These are phyloP conservation scores for Creontiades dilutus DNA, from an alignment of 2,888 invertebrate species.

Conservation along the genomic window DNA sequence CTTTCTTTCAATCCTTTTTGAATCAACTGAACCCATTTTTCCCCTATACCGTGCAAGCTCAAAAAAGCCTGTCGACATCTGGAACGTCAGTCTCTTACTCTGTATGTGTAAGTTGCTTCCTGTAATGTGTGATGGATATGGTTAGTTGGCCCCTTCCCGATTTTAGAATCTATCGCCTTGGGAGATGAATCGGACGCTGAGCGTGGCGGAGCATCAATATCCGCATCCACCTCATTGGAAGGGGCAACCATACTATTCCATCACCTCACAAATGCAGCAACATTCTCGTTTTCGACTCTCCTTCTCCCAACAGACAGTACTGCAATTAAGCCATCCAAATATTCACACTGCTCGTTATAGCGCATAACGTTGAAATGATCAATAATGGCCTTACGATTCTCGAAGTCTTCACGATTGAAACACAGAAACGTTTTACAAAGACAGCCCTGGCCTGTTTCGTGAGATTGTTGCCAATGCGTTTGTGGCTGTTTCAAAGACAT, in stretches of 20 bases:
- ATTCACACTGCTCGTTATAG: too few relatives aligned
- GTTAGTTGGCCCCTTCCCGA: too few relatives aligned
- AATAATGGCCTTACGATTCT: too few relatives aligned
- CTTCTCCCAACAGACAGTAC: background rate
- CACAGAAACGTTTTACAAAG: background rate
- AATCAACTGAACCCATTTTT: background rate
- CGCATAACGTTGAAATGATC: background rate
- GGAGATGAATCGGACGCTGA: too few relatives aligned
- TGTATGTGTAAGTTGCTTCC: background rate
- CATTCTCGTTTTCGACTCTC: background rate
- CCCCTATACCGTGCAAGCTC: background rate
- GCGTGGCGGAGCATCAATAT: too few relatives aligned
- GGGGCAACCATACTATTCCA: too few relatives aligned
- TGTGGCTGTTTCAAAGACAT: background rate
- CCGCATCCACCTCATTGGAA: too few relatives aligned
- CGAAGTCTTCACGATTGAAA: too few relatives aligned
- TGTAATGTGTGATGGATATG: too few relatives aligned
- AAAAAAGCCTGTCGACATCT: background rate
- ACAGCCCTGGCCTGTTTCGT: background rate
- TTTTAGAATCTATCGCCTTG: too few relatives aligned
- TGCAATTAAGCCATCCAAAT: background rate
- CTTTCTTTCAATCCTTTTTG: background rate
- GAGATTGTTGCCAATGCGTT: background rate
- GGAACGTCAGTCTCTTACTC: background rate
- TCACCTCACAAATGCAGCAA: too few relatives aligned